Evolutionary conservation across 2,888 invertebrate genomes (phyloP).

Genomic region (Odontocolon sp.): DNA sequence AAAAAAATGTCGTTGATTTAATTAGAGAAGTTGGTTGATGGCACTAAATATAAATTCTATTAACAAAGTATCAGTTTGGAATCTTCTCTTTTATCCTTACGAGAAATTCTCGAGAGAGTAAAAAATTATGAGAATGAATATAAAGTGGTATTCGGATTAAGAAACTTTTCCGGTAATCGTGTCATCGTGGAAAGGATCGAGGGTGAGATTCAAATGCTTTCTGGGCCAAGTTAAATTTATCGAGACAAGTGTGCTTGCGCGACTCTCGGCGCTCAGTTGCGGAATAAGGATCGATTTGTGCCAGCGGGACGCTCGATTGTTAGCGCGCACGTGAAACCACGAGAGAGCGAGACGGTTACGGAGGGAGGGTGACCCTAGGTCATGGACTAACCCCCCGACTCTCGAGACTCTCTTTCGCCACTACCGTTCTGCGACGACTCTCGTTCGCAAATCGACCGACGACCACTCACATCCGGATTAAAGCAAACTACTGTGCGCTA

Average conservation of each 20-base stretch:
- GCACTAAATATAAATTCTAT: background rate
- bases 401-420: slow-evolving; percentile 16
- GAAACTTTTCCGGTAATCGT: slow-evolving; percentile 11
- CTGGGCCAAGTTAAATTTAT: slow-evolving; percentile 61
- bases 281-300: slow-evolving; percentile 55
- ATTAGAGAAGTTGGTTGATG: background rate
- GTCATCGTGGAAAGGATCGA: slow-evolving; percentile 5
- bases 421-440: background rate
- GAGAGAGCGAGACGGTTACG: slow-evolving; percentile 18
- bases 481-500: background rate
- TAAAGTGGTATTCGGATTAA: background rate
- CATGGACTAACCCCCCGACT: slow-evolving; percentile 53
- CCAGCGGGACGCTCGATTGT: slow-evolving; percentile 52
- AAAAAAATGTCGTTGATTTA: background rate
- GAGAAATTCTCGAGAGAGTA: background rate
- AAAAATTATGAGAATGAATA: background rate
- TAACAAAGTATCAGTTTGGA: too few relatives aligned
- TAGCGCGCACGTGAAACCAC: slow-evolving; percentile 30
- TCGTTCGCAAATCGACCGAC: slow-evolving; percentile 24
- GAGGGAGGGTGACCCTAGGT: slow-evolving; percentile 52
- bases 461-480: slow-evolving; percentile 37
- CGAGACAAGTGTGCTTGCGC: slow-evolving; percentile 51
- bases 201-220: slow-evolving; percentile 45
- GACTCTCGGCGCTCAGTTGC: slow-evolving; percentile 43
- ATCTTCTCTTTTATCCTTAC: too few relatives aligned